phyloP scores from a whole-genome alignment of 2,888 invertebrate genomes.

The Stenodera caucasica region DNA sequence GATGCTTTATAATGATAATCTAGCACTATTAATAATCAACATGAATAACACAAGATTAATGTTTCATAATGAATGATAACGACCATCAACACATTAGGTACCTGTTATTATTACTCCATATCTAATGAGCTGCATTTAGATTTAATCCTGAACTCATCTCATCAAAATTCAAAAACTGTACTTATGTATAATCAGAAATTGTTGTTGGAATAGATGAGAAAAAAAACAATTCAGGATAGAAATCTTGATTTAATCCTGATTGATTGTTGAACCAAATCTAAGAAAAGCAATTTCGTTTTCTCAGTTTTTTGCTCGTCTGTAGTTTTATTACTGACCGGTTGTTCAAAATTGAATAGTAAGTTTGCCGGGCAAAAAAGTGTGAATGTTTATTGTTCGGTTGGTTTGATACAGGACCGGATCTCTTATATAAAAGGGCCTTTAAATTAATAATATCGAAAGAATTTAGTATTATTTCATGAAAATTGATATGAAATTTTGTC shows the following conservation, averaged over 20 bases:
- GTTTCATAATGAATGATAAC: background rate
- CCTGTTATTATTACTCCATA: background rate
- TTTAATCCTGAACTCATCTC: no score
- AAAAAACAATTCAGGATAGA: no score
- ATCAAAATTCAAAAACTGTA: no score
- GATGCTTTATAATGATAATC: background rate
- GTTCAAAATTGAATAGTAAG: background rate
- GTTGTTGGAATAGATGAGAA: no score
- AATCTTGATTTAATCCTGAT: no score
- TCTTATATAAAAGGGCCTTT: no score
- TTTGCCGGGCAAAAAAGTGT: background rate
- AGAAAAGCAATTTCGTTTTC: constrained; percentile 27
- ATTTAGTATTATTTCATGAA: no score
- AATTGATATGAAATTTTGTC: no score
- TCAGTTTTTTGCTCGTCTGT: constrained; percentile 39
- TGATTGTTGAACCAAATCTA: no score
- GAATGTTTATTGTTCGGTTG: constrained; percentile 1
- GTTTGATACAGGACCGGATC: no score
- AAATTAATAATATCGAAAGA: no score
- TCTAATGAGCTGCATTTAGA: background rate
- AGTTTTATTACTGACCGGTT: constrained; percentile 13
- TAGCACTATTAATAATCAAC: background rate
- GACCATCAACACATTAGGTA: background rate
- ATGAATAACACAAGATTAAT: background rate
- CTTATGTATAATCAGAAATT: no score